Evolutionary conservation across 2,888 invertebrate species (phyloP), one percentile per base, ranked within the genome.

Genomic region (Petrolisthes manimaculis): DNA sequence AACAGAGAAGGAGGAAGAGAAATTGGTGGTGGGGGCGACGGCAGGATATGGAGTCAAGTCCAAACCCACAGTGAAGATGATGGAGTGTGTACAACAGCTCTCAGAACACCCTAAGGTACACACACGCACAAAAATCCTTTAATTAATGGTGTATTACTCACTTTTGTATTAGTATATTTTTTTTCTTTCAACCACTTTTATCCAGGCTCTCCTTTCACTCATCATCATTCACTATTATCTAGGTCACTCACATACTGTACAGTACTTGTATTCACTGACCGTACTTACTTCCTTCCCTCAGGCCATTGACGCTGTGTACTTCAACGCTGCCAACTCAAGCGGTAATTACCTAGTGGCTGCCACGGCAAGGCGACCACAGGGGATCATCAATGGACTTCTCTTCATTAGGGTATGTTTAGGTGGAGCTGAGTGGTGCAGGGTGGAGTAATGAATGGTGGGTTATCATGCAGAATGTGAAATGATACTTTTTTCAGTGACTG

Each of bases 241-340:
- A 0, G 37, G 0, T 37, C 37, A 37, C 37, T 37, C 37, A 37
- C 37, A 37, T 37, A 37, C 37, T 2, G 37, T n/a, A n/a, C n/a
- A n/a, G n/a, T 37, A 37, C 37, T 14, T 18, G 67, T 18, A 67
- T 67, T 14, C 67, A 6, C 71, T 21, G n/a, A 24, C 18, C 18
- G 1, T 54, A 14, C 14, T 83, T 54, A 69, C 9, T 78, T 51
- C 37, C 37, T 9, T n/a, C 8, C 61, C n/a, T 5, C 92, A 95
- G 95, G 96, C 96, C 1, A 96, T 96, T 90, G 96, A 97, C 93
- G 96, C 96, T 5, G 95, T 96, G 0, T 96, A 96, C 92, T 96
- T 96, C 93, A 95, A 96, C 93, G 95, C 95, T 0, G 94, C 94
- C 54, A 95, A 95, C 91, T 93, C 93, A 83, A 94, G 94, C 18